Base-by-base conservation (phyloP, 2,113 vertebrate species). In the Aspidoscelis tigris region DNA sequence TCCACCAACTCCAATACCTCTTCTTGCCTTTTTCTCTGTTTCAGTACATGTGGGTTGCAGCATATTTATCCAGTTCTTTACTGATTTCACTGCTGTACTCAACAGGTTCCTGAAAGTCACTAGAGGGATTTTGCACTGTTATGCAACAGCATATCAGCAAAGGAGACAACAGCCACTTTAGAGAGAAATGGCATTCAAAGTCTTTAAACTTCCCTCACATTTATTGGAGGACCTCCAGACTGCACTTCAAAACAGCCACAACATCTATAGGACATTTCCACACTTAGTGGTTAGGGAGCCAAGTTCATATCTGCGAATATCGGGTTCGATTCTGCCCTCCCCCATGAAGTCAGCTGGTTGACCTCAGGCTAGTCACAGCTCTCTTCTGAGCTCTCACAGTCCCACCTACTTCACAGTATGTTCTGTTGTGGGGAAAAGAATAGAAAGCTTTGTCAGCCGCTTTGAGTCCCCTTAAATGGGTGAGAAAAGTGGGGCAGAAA, bases 101-200 rank as follows among this genome's bases (percentile, higher is more conserved):
- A 92, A 86, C 81, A 87, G 91, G 90, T 50, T 91, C 89, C 82
- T 90, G 87, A 88, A 90, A 86, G 88, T 92, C 53, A 18, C 87
- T 43, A 55, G 82, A 88, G n/a, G 4, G 0, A 80, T 91, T 82
- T 84, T 88, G 71, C 85, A 85, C 88, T 90, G 87, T 89, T 90
- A 91, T 87, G 83, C 91, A 93, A 88, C 90, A 94, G 89, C 89
- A 92, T 81, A 88, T 92, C 90, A 88, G 89, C 81, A 86, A 86
- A 92, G 84, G 83, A 93, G 65, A 7, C 78, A 89, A 88, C 41
- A 92, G 88, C 86, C 78, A 89, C 85, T 93, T 92, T 84, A 26
- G 66, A 84, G 84, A 90, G 79, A 89, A 89, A 87, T 85, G 73
- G 86, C 82, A 88, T 71, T 76, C 88, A 90, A 90, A 92, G 88